Percentiles rank a stretch among this genome's conserved stretches.
These are phyloP conservation scores for Lucilia cuprina DNA, from an alignment of 1,140 invertebrate species.

Conservation along the genomic window DNA sequence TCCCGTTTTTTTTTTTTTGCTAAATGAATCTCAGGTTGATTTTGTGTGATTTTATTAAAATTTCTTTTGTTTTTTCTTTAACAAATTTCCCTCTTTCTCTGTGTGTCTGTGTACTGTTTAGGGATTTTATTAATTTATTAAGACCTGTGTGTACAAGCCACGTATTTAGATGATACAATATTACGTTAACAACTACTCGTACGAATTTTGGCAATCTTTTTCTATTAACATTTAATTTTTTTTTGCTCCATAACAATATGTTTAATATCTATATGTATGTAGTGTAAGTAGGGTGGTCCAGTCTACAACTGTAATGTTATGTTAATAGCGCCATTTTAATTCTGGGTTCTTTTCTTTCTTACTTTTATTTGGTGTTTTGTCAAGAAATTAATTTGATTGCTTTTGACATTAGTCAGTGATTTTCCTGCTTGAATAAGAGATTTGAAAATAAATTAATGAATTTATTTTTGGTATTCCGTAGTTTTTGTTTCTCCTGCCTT, in stretches of 20 bases:
- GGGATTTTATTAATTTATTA: slow-evolving; percentile 35
- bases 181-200: not conserved
- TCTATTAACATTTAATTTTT: slow-evolving; percentile 28
- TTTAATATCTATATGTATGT: slow-evolving; percentile 15
- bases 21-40: slow-evolving; percentile 25
- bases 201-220: slow-evolving; percentile 16
- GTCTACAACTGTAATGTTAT: not conserved
- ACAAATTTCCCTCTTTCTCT: not conserved
- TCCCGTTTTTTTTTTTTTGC: not conserved
- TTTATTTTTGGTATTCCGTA: not conserved
- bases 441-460: not conserved
- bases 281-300: not conserved
- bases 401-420: slow-evolving; percentile 37
- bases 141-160: slow-evolving; percentile 1
- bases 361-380: not conserved
- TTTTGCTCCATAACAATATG: slow-evolving; percentile 16
- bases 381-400: slow-evolving; percentile 38
- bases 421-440: not conserved
- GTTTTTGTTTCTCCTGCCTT: not conserved
- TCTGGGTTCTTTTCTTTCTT: not conserved
- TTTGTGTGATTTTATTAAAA: slow-evolving; percentile 33
- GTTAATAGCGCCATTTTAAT: not conserved
- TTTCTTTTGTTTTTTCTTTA: not conserved
- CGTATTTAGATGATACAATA: not conserved
- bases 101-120: not conserved